Conservation (phyloP, 2,113 vertebrate genomes). For the Aptenodytes forsteri region DNA sequence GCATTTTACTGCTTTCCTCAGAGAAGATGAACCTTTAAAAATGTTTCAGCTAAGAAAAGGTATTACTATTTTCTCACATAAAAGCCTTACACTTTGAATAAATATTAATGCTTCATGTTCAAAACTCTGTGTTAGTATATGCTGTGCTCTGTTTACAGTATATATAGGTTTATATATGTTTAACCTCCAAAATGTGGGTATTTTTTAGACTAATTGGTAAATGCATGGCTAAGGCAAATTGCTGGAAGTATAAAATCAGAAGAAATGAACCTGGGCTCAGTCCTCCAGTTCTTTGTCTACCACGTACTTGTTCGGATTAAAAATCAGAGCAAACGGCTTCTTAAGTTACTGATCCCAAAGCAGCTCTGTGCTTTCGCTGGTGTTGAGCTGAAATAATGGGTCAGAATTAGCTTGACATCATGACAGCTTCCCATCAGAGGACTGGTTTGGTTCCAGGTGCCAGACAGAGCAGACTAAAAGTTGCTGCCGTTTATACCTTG, state of each 20-base stretch:
- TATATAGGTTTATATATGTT: not conserved
- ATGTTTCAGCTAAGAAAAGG: not conserved
- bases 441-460: constrained; percentile 34
- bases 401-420: not conserved
- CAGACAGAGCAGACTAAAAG: constrained; percentile 5
- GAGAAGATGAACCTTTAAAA: constrained; percentile 19
- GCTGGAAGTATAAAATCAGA: not conserved
- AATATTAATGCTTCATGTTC: not conserved
- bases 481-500: not conserved
- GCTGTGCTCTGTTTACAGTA: not conserved
- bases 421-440: not conserved
- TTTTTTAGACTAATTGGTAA: not conserved
- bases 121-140: not conserved
- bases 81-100: constrained; percentile 17
- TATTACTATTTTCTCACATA: not conserved
- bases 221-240: not conserved
- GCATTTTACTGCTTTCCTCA: not conserved
- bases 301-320: not conserved
- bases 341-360: constrained; percentile 18
- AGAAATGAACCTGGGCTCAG: not conserved
- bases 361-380: fast-evolving
- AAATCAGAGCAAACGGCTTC: not conserved
- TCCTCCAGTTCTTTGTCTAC: not conserved
- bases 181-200: not conserved
- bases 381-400: constrained; percentile 8